These are phyloP conservation scores for Protobothrops flavoviridis DNA, from an alignment of 2,113 vertebrate species.

Conservation along the genomic window DNA sequence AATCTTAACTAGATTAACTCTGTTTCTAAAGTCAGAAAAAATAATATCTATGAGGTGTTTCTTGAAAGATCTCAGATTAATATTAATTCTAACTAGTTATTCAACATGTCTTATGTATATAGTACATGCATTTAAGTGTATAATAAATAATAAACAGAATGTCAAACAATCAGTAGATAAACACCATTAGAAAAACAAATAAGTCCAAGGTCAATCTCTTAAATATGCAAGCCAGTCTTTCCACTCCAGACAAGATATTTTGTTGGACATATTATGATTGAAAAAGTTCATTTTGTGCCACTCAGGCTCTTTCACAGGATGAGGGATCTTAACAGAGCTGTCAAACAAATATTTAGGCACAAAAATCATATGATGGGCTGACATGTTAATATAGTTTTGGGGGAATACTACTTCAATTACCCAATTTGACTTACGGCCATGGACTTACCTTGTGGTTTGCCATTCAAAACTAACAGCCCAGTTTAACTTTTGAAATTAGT, in stretches of 20 bases:
- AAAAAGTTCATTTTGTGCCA: not conserved
- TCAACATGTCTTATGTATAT: not conserved
- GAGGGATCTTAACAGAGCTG: not conserved
- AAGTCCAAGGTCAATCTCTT: not conserved
- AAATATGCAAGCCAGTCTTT: not conserved
- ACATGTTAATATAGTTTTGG: not conserved
- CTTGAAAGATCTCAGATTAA: not conserved
- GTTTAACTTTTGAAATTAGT: not conserved
- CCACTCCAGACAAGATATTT: not conserved
- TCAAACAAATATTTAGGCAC: not conserved
- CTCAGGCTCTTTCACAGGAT: not conserved
- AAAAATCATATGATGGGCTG: not conserved
- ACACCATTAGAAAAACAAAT: not conserved
- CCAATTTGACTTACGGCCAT: not conserved
- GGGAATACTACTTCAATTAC: not conserved
- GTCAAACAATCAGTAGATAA: not conserved
- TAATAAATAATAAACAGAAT: not conserved
- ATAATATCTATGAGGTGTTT: not conserved
- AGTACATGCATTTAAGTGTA: not conserved
- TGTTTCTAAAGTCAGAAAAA: not conserved
- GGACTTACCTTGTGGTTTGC: not conserved
- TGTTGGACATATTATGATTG: not conserved
- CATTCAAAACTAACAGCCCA: not conserved
- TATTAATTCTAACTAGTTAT: not conserved
- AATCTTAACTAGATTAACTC: not conserved